Percentiles rank a stretch among this genome's conserved stretches.
These are phyloP conservation scores for Botia kubotai DNA, from an alignment of 2,797 vertebrate genomes.

Conservation along the genomic window DNA sequence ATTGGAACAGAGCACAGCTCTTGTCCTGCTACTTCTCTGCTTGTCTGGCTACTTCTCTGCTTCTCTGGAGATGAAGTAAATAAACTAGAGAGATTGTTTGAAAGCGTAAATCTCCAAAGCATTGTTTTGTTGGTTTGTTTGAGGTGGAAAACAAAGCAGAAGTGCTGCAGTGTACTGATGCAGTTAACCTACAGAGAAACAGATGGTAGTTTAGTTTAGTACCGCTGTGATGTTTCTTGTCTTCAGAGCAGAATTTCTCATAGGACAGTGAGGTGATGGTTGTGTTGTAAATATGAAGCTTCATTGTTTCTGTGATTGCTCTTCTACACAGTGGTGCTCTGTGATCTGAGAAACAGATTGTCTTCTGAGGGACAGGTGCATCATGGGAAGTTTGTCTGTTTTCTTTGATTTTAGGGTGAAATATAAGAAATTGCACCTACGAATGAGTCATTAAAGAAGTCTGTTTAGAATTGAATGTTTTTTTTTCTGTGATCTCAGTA, in stretches of 20 bases:
- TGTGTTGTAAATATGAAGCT: background rate
- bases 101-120: slow-evolving; percentile 22
- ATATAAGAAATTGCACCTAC: too few species aligned
- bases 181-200: background rate
- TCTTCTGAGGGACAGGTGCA: background rate
- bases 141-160: background rate
- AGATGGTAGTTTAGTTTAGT: background rate
- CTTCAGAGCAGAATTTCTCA: background rate
- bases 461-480: too few species aligned
- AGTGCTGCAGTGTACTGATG: background rate
- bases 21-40: background rate
- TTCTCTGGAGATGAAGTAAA: background rate
- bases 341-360: background rate
- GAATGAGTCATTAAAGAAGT: too few species aligned
- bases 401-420: too few species aligned
- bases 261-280: background rate
- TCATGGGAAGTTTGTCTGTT: background rate
- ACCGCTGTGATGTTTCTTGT: background rate
- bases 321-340: background rate
- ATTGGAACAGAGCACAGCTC: background rate
- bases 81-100: background rate
- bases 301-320: background rate
- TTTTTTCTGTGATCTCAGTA: too few species aligned
- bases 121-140: background rate
- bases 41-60: background rate